Percentiles rank a stretch among this genome's conserved stretches.
phyloP scores from a whole-genome alignment of 2,113 vertebrate species.

The Rutilus rutilus region DNA sequence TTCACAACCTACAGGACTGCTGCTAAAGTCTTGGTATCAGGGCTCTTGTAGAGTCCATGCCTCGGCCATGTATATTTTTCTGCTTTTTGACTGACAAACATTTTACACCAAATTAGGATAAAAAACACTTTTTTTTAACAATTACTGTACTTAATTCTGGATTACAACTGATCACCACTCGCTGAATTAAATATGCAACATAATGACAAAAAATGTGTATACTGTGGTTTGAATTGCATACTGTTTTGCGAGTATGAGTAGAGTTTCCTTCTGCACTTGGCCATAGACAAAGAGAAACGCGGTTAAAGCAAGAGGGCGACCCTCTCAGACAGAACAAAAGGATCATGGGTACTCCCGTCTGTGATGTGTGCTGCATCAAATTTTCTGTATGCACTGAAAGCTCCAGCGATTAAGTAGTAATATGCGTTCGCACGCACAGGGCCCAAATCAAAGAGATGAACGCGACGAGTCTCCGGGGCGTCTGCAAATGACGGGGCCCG shows the following conservation, averaged over 20 bases:
- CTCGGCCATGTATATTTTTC: too few species aligned
- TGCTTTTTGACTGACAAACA: too few species aligned
- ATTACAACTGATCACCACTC: neutral
- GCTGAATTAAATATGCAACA: neutral
- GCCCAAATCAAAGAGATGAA: slow-evolving; percentile 46
- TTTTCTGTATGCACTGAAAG: neutral
- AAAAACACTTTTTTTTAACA: neutral
- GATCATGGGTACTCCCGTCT: neutral
- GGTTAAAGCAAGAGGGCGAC: neutral
- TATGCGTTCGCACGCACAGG: neutral
- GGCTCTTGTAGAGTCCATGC: too few species aligned
- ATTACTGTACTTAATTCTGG: neutral
- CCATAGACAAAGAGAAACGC: neutral
- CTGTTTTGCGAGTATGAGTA: neutral
- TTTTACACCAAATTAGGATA: neutral
- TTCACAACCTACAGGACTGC: too few species aligned
- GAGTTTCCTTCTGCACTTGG: neutral
- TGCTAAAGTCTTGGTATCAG: too few species aligned
- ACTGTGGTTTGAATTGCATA: neutral
- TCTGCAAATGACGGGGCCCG: slow-evolving; percentile 46
- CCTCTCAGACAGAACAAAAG: neutral
- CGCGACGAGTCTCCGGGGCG: slow-evolving; percentile 3
- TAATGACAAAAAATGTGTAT: neutral
- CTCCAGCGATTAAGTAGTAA: neutral
- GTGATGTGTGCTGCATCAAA: neutral